A percentile compares a stretch with the other conserved stretches of the same genome.
phyloP scores from a whole-genome alignment of 2,888 invertebrate species.

The Plebejus melissa region DNA sequence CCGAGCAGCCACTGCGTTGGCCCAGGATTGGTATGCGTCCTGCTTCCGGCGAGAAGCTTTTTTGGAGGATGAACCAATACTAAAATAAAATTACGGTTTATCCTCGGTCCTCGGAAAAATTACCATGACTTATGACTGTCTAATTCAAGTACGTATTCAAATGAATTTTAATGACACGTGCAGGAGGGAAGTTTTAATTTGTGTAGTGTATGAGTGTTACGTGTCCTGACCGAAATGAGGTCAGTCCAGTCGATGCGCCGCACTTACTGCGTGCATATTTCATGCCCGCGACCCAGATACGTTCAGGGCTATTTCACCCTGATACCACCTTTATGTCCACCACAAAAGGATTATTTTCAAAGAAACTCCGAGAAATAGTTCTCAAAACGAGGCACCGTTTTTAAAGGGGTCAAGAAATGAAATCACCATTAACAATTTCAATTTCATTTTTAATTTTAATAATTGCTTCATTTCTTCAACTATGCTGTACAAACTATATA shows the following conservation, averaged over 20 bases:
- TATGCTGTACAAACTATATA: constrained; percentile 78
- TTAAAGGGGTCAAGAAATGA: constrained; percentile 29
- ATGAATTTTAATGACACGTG: constrained; percentile 13
- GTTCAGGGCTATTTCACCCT: not conserved
- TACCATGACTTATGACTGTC: not conserved
- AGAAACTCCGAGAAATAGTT: not conserved
- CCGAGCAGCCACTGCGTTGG: no score
- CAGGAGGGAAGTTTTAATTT: constrained; percentile 7
- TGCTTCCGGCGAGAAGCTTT: no score
- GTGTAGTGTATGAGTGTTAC: not conserved
- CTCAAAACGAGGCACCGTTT: not conserved
- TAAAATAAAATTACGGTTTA: no score
- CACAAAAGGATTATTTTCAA: not conserved
- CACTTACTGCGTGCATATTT: not conserved
- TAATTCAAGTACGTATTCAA: not conserved
- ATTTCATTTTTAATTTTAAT: constrained; percentile 73
- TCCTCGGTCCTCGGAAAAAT: no score
- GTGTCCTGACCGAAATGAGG: constrained; percentile 2
- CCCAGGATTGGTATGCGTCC: no score
- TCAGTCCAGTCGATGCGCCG: constrained; percentile 4
- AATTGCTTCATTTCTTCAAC: constrained; percentile 77
- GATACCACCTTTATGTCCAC: not conserved
- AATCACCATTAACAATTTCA: constrained; percentile 62
- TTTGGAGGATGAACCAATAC: no score
- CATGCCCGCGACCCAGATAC: not conserved